These are phyloP conservation scores for Mus caroli DNA, from an alignment of 2,797 vertebrate species.

Conservation along the genomic window DNA sequence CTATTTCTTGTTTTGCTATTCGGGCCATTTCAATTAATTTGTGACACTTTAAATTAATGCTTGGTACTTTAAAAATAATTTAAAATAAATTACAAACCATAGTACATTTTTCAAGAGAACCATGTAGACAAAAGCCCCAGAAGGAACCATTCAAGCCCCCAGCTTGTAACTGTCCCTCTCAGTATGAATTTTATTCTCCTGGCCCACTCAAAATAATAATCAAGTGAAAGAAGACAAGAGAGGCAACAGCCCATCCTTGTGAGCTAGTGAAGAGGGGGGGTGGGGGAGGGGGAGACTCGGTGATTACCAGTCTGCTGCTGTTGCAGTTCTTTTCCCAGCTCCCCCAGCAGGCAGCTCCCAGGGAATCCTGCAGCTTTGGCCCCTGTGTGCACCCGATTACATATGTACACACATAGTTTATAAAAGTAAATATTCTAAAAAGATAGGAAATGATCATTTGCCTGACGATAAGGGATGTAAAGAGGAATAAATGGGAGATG, in stretches of 20 bases:
- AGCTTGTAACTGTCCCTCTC: neutral
- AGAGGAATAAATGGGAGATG: neutral
- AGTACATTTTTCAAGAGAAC: constrained; percentile 14
- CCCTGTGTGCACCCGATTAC: neutral
- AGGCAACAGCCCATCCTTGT: neutral
- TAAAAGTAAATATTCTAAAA: neutral
- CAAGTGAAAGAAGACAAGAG: constrained; percentile 13
- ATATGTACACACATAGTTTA: neutral
- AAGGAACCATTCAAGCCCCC: neutral
- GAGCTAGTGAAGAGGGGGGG: neutral
- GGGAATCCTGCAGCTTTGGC: neutral
- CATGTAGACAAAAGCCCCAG: neutral
- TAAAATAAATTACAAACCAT: constrained; percentile 23
- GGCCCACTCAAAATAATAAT: constrained; percentile 21
- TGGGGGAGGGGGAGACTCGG: neutral
- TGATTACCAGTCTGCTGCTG: neutral
- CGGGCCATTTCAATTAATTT: neutral
- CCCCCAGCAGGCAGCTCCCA: neutral
- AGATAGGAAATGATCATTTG: neutral
- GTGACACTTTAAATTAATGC: constrained; percentile 43
- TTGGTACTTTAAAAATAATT: constrained; percentile 29
- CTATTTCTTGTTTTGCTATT: constrained; percentile 46
- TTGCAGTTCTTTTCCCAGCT: neutral
- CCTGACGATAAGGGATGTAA: neutral
- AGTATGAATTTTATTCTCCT: constrained; percentile 34